Percentiles rank a stretch among this genome's conserved stretches.
Evolutionary conservation across 2,888 invertebrate genomes (phyloP).

Genomic region (Drosophila birchii): DNA sequence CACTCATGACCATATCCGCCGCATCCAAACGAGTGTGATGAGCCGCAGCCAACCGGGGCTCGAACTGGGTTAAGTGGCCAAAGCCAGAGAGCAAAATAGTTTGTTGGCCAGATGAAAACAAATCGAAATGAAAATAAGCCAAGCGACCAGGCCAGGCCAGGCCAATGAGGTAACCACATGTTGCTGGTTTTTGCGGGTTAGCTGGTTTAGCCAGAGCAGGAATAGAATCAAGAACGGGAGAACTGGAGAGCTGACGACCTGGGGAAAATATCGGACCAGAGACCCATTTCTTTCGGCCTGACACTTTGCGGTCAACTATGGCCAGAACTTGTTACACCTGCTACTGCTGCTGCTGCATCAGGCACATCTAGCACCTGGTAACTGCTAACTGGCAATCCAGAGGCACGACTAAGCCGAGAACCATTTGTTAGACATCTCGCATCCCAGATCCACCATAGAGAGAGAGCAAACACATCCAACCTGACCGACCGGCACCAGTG

Average conservation of each 20-base stretch:
- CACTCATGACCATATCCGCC: constrained; percentile 52
- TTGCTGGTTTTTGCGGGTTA: constrained; percentile 55
- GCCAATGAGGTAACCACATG: constrained; percentile 77
- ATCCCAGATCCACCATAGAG: constrained; percentile 43
- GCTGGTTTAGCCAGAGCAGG: constrained; percentile 10
- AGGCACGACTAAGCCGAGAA: constrained; percentile 7
- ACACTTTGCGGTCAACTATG: constrained; percentile 71
- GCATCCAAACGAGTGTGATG: constrained; percentile 46
- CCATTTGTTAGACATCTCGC: constrained; percentile 37
- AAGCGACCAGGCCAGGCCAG: constrained; percentile 34
- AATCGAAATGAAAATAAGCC: constrained; percentile 68
- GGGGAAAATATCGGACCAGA: constrained; percentile 55
- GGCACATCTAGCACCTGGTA: constrained; percentile 13
- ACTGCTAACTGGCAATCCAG: constrained; percentile 24
- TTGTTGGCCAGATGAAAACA: constrained; percentile 62
- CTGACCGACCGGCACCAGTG: constrained; percentile 42
- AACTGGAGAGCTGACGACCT: constrained; percentile 35
- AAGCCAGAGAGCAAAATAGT: constrained; percentile 58
- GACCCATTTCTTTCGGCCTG: constrained; percentile 73
- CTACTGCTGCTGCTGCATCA: constrained; percentile 31
- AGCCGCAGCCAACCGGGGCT: constrained; percentile 56
- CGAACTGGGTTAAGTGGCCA: constrained; percentile 80
- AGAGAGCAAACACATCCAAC: constrained; percentile 19
- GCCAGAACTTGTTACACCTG: constrained; percentile 81
- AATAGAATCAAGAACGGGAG: constrained; percentile 16